phyloP scores from a whole-genome alignment of 2,797 vertebrate species.

The Sarcoramphus papa region DNA sequence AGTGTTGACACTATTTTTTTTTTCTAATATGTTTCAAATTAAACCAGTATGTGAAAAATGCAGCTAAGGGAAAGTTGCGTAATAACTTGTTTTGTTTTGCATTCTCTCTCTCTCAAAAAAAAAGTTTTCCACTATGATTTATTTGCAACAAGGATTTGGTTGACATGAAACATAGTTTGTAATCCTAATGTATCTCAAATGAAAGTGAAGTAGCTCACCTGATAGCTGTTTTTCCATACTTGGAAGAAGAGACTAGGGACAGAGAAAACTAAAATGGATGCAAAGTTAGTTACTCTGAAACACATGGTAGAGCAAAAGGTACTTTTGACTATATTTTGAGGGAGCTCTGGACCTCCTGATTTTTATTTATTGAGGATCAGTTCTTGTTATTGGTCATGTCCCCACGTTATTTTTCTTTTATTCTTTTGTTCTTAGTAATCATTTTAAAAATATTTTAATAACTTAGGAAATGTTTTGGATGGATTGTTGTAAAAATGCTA shows the following conservation, averaged over 20 bases:
- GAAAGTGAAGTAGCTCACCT: not conserved
- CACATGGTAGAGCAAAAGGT: not conserved
- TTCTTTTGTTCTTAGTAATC: not conserved
- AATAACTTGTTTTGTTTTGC: not conserved
- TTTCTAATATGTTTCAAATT: not conserved
- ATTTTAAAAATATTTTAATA: not conserved
- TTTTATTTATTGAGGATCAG: not conserved
- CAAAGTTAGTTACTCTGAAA: not conserved
- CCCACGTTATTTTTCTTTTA: not conserved
- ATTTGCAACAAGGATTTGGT: not conserved
- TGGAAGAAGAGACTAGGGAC: not conserved
- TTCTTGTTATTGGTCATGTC: not conserved
- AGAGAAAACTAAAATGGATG: not conserved
- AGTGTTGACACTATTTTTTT: not conserved
- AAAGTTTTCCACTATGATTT: not conserved
- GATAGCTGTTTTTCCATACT: not conserved
- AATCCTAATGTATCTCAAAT: not conserved
- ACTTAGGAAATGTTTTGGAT: not conserved
- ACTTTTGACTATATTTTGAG: not conserved
- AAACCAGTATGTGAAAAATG: not conserved
- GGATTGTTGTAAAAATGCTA: constrained; percentile 6
- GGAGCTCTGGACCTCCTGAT: not conserved
- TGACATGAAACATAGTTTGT: not conserved
- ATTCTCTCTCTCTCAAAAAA: not conserved
- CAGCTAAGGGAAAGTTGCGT: not conserved